These are phyloP conservation scores for Spinus olivaceus DNA, from an alignment of 2,797 vertebrate genomes.

Conservation along the genomic window DNA sequence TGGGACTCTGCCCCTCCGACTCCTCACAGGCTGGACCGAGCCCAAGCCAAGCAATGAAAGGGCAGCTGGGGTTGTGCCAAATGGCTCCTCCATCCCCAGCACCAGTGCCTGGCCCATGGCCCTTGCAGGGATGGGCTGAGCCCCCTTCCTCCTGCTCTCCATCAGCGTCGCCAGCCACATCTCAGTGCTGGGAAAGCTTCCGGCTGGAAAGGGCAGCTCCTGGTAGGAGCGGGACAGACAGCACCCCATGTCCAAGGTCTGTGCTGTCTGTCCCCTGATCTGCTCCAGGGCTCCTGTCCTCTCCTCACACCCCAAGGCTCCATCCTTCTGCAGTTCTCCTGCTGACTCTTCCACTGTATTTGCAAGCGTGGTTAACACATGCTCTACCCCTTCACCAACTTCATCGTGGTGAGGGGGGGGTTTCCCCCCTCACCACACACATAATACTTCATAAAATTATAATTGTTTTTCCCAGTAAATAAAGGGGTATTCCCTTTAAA, in stretches of 20 bases:
- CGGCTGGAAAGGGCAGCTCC: background rate
- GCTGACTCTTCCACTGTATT: background rate
- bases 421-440: rapidly evolving
- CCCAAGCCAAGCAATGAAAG: background rate
- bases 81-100: background rate
- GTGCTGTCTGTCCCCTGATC: rapidly evolving
- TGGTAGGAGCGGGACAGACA: background rate
- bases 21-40: background rate
- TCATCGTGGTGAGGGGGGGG: rapidly evolving
- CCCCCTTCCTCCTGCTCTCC: background rate
- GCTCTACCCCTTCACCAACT: background rate
- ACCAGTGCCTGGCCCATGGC: background rate
- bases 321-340: background rate
- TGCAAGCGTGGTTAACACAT: background rate
- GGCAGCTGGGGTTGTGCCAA: background rate
- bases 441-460: background rate
- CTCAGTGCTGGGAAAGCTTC: background rate
- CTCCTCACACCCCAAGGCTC: background rate
- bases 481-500: slow-evolving; percentile 26
- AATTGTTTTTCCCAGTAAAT: background rate
- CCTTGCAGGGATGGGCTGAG: background rate
- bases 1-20: background rate
- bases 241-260: background rate
- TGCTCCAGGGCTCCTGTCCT: background rate
- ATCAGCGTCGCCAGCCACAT: rapidly evolving